phyloP scores from a whole-genome alignment of 2,797 vertebrate genomes.

The Fratercula arctica region DNA sequence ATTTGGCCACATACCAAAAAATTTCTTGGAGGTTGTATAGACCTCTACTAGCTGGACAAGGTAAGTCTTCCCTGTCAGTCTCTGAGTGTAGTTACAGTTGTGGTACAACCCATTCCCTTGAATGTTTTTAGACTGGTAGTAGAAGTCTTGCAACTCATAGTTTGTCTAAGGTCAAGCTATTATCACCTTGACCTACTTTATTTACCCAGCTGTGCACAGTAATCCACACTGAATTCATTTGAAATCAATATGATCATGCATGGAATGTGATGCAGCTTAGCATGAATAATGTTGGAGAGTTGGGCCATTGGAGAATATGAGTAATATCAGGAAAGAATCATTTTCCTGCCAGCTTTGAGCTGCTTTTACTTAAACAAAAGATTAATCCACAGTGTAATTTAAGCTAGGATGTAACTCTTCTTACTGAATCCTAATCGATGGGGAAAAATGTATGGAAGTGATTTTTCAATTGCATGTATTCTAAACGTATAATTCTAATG shows the following conservation, averaged over 20 bases:
- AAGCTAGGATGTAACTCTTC: neutral
- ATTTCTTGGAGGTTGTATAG: neutral
- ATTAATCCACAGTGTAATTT: neutral
- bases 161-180: neutral
- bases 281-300: neutral
- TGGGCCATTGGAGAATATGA: neutral
- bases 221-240: neutral
- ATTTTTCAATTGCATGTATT: neutral
- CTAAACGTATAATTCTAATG: neutral
- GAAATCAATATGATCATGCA: neutral
- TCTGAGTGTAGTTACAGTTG: neutral
- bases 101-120: neutral
- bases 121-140: neutral
- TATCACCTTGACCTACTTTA: conserved; percentile 18
- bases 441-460: neutral
- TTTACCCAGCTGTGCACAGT: neutral
- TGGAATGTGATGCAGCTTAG: neutral
- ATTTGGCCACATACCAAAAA: neutral
- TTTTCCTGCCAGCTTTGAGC: neutral
- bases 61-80: neutral
- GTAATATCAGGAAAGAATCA: neutral
- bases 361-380: neutral
- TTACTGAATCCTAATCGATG: neutral
- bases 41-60: neutral
- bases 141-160: neutral